Evolutionary conservation across 2,888 invertebrate species (phyloP).

Genomic region (Thumatha senex): DNA sequence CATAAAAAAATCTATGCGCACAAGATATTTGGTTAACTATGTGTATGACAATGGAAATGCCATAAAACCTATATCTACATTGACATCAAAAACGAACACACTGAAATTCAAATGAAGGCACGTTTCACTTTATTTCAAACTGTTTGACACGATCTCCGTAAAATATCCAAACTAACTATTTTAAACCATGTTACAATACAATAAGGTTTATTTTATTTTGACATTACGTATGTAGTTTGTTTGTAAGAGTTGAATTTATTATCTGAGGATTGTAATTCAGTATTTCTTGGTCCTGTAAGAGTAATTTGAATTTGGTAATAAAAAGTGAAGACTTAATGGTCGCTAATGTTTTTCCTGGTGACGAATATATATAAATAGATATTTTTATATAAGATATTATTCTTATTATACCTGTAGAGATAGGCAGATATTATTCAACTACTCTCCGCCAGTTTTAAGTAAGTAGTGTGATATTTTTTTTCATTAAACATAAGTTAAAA

Average conservation of each 20-base stretch:
- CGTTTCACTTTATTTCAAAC: conserved; percentile 41
- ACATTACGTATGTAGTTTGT: conserved; percentile 23
- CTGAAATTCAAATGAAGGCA: conserved; percentile 45
- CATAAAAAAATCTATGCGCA: too few relatives aligned
- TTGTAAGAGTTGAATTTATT: conserved; percentile 37
- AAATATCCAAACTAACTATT: conserved; percentile 8
- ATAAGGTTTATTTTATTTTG: conserved; percentile 20
- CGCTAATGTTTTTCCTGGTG: conserved; percentile 11
- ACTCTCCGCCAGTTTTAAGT: too few relatives aligned
- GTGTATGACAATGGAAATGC: conserved; percentile 13
- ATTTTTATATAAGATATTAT: too few relatives aligned
- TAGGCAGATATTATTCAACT: too few relatives aligned
- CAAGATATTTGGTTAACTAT: conserved; percentile 5
- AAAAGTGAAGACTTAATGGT: conserved; percentile 27
- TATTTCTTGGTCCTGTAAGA: conserved; percentile 33
- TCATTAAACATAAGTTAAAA: too few relatives aligned
- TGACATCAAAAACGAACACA: conserved; percentile 37
- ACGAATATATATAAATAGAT: conserved; percentile 21
- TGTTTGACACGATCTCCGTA: conserved; percentile 28
- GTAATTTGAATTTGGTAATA: conserved; percentile 38
- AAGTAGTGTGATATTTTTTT: too few relatives aligned
- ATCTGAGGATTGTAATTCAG: conserved; percentile 44
- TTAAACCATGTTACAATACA: conserved; percentile 5
- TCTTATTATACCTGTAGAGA: too few relatives aligned
- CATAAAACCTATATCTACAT: conserved; percentile 21